Evolutionary conservation across 2,888 invertebrate genomes (phyloP), one percentile per base, ranked within the genome.

Genomic region (Cantharis flavilabris): DNA sequence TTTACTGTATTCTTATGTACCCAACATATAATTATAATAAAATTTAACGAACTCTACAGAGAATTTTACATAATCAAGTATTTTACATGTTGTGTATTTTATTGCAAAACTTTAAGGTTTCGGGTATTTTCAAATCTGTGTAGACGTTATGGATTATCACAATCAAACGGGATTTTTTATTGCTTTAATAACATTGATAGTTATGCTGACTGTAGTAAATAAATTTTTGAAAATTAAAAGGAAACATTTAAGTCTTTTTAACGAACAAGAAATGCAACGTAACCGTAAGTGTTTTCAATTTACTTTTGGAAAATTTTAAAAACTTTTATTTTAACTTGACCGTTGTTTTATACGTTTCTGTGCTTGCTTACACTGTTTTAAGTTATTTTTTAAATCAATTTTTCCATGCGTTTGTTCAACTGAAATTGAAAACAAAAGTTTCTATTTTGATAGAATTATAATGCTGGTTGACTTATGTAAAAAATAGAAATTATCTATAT

Each of bases 161-260:
- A 72, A 76, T 23, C 71, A 76, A 71, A 10, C 62, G 4, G 76
- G 76, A 14, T 76, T 76, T 72, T 13, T 72, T 9, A 28, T 76
- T 26, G 76, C 72, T 18, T 20, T 76, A 18, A 69, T 30, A 64
- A 20, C 71, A 23, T 9, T 76, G 20, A 64, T 76, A 23, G 76
- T 64, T 18, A 33, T 76, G 11, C 62, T 76, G 20, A 26, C 72
- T 62, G 49, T 76, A 13, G 20, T 76, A 20, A 76, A 72, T 30
- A 72, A 72, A 23, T 76, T 72, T 69, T 30, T 76, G 11, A 72
- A 72, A 30, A 67, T 71, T 11, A 76, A 69, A 62, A 62, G 69
- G 20, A 71, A 69, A 26, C 72, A 76, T 13, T 9, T 76, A 18
- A 63, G 20, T 9, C 11, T 14, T 5, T 67, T 23, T 67, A 67